Percentiles rank a stretch among this genome's conserved stretches.
Conservation (phyloP, 2,797 vertebrate species). For the Epinephelus malabaricus region DNA sequence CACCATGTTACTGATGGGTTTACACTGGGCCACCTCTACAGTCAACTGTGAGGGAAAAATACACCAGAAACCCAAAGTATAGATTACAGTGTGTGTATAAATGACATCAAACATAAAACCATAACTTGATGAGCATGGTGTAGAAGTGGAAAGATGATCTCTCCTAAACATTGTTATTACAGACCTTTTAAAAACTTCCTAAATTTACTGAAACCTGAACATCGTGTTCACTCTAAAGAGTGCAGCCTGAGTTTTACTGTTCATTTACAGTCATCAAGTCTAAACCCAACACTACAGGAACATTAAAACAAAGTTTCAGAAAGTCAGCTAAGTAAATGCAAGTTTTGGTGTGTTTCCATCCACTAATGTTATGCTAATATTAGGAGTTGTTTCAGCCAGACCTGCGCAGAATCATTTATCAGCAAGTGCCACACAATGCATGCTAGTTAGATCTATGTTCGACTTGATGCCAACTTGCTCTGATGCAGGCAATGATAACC, state of each 20-base stretch:
- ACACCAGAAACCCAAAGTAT: background rate
- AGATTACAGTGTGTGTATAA: background rate
- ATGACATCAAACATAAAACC: slow-evolving; percentile 20
- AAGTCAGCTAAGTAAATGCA: no score
- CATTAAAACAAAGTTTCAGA: no score
- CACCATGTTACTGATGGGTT: slow-evolving; percentile 93
- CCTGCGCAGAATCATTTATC: no score
- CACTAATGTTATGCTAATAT: no score
- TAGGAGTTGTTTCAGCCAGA: no score
- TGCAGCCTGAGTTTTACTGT: background rate
- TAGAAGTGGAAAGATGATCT: slow-evolving; percentile 10
- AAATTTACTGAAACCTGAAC: slow-evolving; percentile 13
- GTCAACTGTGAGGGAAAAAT: slow-evolving; percentile 85
- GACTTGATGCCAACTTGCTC: no score
- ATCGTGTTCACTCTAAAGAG: slow-evolving; percentile 7
- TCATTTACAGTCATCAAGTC: background rate
- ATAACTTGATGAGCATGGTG: background rate
- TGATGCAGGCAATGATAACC: no score
- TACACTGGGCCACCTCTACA: slow-evolving; percentile 92
- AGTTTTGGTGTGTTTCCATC: no score
- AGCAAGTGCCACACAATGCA: no score
- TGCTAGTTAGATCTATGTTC: no score
- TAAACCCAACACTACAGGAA: no score
- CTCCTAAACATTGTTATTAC: background rate
- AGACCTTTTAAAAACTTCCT: background rate